Conservation (phyloP, 2,888 invertebrate species). For the Megamerina dolium region DNA sequence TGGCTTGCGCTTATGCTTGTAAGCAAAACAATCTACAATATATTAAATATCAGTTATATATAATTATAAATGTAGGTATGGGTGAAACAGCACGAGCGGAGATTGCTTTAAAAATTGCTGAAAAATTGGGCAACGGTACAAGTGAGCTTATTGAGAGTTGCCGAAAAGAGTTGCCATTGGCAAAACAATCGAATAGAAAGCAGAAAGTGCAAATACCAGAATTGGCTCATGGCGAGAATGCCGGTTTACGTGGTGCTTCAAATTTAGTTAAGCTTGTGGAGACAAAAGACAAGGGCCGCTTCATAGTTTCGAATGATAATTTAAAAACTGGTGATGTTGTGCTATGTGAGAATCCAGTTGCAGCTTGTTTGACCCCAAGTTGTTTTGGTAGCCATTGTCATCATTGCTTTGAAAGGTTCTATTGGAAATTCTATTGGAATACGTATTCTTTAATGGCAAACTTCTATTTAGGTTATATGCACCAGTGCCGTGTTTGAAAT, state of each 20-base stretch:
- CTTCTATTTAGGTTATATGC: conserved; percentile 53
- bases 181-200: conserved; percentile 22
- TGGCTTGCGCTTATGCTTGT: conserved; percentile 61
- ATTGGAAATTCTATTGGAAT: conserved; percentile 11
- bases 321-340: conserved; percentile 64
- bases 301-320: conserved; percentile 57
- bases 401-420: conserved; percentile 71
- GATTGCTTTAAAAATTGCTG: conserved; percentile 60
- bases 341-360: conserved; percentile 66
- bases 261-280: conserved; percentile 56
- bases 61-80: conserved; percentile 49
- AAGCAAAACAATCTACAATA: conserved; percentile 15
- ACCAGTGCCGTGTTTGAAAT: conserved; percentile 66
- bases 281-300: conserved; percentile 61
- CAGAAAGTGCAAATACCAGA: conserved; percentile 23
- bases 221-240: conserved; percentile 53
- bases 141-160: conserved; percentile 48
- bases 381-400: conserved; percentile 74
- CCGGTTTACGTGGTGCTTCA: conserved; percentile 56
- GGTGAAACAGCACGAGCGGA: conserved; percentile 58
- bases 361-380: conserved; percentile 66
- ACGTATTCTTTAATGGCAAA: too few relatives aligned
- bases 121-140: conserved; percentile 54
- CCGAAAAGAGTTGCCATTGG: conserved; percentile 49
- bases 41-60: neutral